phyloP scores from a whole-genome alignment of 2,113 vertebrate genomes.

The Mastomys natalensis region DNA sequence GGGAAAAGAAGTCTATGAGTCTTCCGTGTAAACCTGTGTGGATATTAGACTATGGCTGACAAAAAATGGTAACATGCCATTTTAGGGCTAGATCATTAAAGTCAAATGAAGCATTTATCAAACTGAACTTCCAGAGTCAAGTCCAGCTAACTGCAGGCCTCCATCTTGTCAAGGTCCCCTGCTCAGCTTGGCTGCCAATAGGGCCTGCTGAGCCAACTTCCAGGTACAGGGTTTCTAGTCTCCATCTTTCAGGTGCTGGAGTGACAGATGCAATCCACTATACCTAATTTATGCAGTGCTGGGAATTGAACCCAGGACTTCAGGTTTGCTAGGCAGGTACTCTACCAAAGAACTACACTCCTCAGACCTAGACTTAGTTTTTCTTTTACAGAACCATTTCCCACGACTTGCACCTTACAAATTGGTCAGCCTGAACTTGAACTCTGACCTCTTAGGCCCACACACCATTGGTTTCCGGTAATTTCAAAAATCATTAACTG shows the following conservation, averaged over 20 bases:
- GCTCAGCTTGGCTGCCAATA: fast-evolving
- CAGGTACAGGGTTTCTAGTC: neutral
- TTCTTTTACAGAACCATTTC: neutral
- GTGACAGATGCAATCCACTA: neutral
- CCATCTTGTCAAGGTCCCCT: neutral
- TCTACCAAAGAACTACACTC: no score
- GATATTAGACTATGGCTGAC: neutral
- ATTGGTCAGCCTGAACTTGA: neutral
- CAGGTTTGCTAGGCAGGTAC: neutral
- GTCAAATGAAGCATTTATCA: no score
- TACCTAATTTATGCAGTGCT: neutral
- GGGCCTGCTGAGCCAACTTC: neutral
- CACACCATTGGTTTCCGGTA: neutral
- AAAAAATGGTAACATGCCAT: neutral
- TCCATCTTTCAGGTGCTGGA: neutral
- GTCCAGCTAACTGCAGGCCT: fast-evolving
- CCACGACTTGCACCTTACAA: no score
- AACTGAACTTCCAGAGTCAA: neutral
- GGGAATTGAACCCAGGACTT: neutral
- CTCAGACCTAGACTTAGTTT: no score
- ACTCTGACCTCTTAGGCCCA: neutral
- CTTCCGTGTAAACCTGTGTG: neutral
- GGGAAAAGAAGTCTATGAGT: neutral
- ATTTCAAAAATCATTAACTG: neutral
- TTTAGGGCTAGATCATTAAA: neutral